Evolutionary conservation across 2,888 invertebrate species (phyloP).

Genomic region (Neoascia interrupta): DNA sequence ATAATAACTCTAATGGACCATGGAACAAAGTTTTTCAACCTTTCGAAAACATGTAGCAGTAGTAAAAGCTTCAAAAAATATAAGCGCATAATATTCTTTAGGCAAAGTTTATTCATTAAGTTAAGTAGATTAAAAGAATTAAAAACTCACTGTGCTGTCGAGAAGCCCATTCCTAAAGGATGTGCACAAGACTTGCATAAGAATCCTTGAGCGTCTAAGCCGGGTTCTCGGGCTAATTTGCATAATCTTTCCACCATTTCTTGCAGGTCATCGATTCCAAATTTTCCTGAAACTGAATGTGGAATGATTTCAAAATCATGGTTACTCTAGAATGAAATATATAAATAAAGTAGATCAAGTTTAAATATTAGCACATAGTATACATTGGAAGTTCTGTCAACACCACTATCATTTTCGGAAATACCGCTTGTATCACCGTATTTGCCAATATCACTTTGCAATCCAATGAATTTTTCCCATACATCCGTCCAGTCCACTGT

Average conservation of each 20-base stretch:
- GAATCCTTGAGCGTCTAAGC: conserved; percentile 92
- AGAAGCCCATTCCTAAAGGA: conserved; percentile 83
- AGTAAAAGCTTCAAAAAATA: too few relatives aligned
- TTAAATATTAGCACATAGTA: not conserved
- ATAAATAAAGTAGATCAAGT: not conserved
- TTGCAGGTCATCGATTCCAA: conserved; percentile 82
- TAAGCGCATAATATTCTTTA: too few relatives aligned
- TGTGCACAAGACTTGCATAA: conserved; percentile 85
- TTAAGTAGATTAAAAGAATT: not conserved
- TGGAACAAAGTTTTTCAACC: too few relatives aligned
- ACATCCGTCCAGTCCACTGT: conserved; percentile 82
- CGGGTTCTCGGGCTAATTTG: conserved; percentile 87
- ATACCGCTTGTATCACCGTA: conserved; percentile 1
- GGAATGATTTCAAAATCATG: conserved; percentile 83
- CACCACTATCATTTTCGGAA: conserved; percentile 22
- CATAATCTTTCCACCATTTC: conserved; percentile 85
- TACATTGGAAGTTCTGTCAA: conserved; percentile 37
- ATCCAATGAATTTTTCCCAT: conserved; percentile 77
- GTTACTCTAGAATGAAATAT: conserved; percentile 73
- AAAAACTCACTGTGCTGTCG: conserved; percentile 80
- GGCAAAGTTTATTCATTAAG: too few relatives aligned
- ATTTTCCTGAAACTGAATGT: conserved; percentile 81
- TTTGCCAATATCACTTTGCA: conserved; percentile 49
- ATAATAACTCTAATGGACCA: too few relatives aligned
- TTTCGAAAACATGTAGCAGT: too few relatives aligned